A percentile compares a stretch with the other conserved stretches of the same genome.
phyloP scores from a whole-genome alignment of 1,140 invertebrate genomes.

The Pseudomyrmex flavicornis region DNA sequence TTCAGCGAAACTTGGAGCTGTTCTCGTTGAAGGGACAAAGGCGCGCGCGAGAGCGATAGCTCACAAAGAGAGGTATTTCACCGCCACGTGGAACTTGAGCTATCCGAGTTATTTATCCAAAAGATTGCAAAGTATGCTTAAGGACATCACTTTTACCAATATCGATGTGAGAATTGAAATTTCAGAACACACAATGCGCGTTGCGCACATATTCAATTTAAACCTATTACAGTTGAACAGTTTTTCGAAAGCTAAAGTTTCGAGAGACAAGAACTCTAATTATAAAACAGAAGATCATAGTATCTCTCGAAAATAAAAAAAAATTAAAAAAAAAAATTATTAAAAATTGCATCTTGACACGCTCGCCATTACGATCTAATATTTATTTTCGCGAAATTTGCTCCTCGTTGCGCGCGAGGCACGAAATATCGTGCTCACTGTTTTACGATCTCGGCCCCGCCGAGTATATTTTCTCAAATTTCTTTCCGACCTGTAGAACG shows the following conservation, averaged over 20 bases:
- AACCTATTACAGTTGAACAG: no score
- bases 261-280: no score
- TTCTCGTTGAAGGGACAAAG: constrained; percentile 57
- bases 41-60: constrained; percentile 27
- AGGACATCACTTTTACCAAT: constrained; percentile 16
- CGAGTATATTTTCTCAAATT: constrained; percentile 55
- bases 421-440: constrained; percentile 14
- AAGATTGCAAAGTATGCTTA: constrained; percentile 58
- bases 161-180: constrained; percentile 29
- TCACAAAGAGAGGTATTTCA: constrained; percentile 50
- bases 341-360: no score
- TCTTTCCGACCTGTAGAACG: constrained; percentile 22
- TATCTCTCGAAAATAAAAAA: no score
- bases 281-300: no score
- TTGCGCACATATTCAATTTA: background rate
- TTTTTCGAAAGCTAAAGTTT: no score
- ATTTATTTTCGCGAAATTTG: background rate
- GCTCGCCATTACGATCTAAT: background rate
- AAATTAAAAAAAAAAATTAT: no score
- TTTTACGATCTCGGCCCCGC: background rate
- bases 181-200: background rate
- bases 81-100: constrained; percentile 48
- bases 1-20: constrained; percentile 53
- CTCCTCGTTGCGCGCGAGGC: background rate
- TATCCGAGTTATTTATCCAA: constrained; percentile 58